phyloP scores from a whole-genome alignment of 2,797 vertebrate species.

The Staurois parvus region DNA sequence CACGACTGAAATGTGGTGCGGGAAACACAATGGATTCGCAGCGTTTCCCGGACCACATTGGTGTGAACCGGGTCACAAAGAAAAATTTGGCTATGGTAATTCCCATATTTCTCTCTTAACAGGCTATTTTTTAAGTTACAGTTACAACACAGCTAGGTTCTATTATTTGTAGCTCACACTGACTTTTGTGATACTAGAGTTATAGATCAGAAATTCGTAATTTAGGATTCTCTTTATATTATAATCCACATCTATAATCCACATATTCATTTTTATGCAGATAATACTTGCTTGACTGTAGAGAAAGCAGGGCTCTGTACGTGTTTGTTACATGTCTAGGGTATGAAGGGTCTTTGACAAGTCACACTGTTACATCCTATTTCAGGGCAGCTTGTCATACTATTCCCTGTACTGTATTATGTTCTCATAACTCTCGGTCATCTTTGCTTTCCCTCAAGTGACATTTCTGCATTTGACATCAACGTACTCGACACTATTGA shows the following conservation, averaged over 20 bases:
- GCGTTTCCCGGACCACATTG: too few relatives aligned
- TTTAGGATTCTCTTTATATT: neutral
- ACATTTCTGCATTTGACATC: constrained; percentile 57
- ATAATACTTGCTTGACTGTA: neutral
- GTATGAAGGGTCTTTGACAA: neutral
- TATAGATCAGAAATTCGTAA: too few relatives aligned
- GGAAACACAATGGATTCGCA: too few relatives aligned
- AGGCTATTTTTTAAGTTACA: too few relatives aligned
- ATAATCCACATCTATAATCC: too few relatives aligned
- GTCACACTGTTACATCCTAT: constrained; percentile 37
- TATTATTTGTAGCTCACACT: neutral
- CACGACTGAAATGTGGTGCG: too few relatives aligned
- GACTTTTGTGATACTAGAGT: too few relatives aligned
- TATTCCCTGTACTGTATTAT: constrained; percentile 29
- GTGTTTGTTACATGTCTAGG: neutral
- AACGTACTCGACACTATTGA: constrained; percentile 57
- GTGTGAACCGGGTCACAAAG: too few relatives aligned
- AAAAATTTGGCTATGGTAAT: too few relatives aligned
- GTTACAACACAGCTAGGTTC: too few relatives aligned
- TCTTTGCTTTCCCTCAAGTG: constrained; percentile 55
- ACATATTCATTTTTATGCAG: neutral
- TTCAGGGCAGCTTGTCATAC: constrained; percentile 16
- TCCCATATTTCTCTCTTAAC: too few relatives aligned
- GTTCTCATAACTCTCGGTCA: constrained; percentile 45
- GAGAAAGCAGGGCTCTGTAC: neutral